Conservation (phyloP, 2,888 invertebrate species). For the Scaptomyza parva region DNA sequence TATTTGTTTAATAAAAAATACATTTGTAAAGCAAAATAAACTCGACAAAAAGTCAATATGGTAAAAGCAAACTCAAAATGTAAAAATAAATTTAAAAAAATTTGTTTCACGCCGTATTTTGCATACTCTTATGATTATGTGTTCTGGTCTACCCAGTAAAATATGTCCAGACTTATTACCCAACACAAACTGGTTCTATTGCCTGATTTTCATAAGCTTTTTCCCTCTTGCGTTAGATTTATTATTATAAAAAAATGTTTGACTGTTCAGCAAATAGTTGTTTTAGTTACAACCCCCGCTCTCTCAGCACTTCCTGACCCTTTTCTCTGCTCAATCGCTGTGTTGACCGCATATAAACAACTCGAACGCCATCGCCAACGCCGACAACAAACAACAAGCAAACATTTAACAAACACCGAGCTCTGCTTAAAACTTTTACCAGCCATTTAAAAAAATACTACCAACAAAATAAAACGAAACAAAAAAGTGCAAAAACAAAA, state of each 20-base stretch:
- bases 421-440: slow-evolving; percentile 66
- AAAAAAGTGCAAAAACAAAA: slow-evolving; percentile 21
- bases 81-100: background rate
- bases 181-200: too few species aligned
- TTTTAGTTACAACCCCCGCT: background rate
- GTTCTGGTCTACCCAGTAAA: too few species aligned
- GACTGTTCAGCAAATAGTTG: slow-evolving; percentile 8
- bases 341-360: slow-evolving; percentile 72
- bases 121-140: too few species aligned
- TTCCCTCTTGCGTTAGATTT: background rate
- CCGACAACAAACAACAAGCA: slow-evolving; percentile 43
- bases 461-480: slow-evolving; percentile 19
- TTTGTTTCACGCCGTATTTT: too few species aligned
- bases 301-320: background rate
- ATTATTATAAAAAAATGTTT: background rate
- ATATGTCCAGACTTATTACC: too few species aligned
- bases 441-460: slow-evolving; percentile 44
- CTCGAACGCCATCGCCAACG: slow-evolving; percentile 50
- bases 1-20: slow-evolving; percentile 1
- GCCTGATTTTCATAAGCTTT: too few species aligned
- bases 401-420: slow-evolving; percentile 70
- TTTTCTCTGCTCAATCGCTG: slow-evolving; percentile 5
- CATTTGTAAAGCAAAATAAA: slow-evolving; percentile 12
- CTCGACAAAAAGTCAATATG: background rate
- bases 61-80: too few species aligned